Base-by-base conservation (phyloP, 2,888 invertebrate genomes). In the Hemicrepidius hirtus region DNA sequence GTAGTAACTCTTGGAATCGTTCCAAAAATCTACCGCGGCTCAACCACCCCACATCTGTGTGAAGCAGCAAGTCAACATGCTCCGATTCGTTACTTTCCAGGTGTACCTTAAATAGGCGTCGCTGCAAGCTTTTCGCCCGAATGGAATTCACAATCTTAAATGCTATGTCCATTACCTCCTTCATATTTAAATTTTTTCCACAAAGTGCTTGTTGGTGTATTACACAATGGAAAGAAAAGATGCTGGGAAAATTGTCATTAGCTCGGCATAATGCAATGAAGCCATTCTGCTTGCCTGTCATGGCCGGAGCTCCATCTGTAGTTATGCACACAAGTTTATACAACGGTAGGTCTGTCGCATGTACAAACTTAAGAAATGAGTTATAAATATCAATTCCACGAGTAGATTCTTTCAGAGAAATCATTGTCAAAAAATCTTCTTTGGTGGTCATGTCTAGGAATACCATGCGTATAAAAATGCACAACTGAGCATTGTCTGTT, bases 261-360 rank as follows among this genome's bases (percentile, higher is more conserved):
- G 20, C 49, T 63, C 44, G 50, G 57, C 67, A 76, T 46, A 68
- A 53, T 46, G 77, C 72, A 75, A 79, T 64, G 70, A 78, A 75
- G 10, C 76, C 76, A 67, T 66, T 76, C 44, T 67, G 66, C 28
- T 73, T 74, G n/a, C 76, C 78, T 66, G 74, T 65, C 77, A 79
- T 79, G 76, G 76, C 78, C 78, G 78, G 76, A 67, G 78, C 78
- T 76, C 77, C 79, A 77, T 79, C 75, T 20, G 78, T 80, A 20
- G 74, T 76, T 28, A 80, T 77, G 40, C 66, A 71, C 16, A 77
- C 75, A 1, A 79, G 66, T 72, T 80, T 80, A 40, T 74, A 53
- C 20, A 77, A 46, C 55, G 71, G 77, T n/a, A n/a, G n/a, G n/a
- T n/a, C n/a, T n/a, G n/a, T n/a, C n/a, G n/a, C n/a, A n/a, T n/a